phyloP scores from a whole-genome alignment of 2,888 invertebrate species.

The Coenonympha arcania region DNA sequence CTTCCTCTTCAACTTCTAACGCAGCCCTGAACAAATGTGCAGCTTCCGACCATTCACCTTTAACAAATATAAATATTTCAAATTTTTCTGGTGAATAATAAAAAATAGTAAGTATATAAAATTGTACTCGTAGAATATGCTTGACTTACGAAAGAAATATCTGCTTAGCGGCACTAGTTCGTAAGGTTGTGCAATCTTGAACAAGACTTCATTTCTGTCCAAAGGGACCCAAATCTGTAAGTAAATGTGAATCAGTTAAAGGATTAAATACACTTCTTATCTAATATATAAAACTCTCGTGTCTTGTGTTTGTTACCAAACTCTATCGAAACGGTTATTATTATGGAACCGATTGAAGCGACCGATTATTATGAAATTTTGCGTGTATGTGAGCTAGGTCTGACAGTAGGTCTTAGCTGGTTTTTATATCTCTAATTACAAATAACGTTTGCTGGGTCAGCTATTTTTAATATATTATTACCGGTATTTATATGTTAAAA shows the following conservation, averaged over 20 bases:
- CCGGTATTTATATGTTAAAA: too few species aligned
- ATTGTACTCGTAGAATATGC: neutral
- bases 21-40: neutral
- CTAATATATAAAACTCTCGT: too few species aligned
- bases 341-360: too few species aligned
- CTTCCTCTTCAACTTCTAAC: neutral
- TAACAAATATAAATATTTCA: neutral
- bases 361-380: too few species aligned
- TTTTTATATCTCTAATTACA: too few species aligned
- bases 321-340: too few species aligned
- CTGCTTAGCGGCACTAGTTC: neutral
- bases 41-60: slow-evolving; percentile 8
- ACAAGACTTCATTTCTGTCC: neutral
- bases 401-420: too few species aligned
- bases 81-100: neutral
- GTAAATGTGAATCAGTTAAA: neutral
- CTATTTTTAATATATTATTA: too few species aligned
- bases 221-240: neutral
- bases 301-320: too few species aligned
- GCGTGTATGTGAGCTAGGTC: too few species aligned
- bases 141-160: slow-evolving; percentile 1
- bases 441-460: too few species aligned
- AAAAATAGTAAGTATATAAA: neutral
- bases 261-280: too few species aligned
- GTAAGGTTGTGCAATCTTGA: neutral